phyloP scores from a whole-genome alignment of 2,113 vertebrate genomes.

The Phalacrocorax pelagicus region DNA sequence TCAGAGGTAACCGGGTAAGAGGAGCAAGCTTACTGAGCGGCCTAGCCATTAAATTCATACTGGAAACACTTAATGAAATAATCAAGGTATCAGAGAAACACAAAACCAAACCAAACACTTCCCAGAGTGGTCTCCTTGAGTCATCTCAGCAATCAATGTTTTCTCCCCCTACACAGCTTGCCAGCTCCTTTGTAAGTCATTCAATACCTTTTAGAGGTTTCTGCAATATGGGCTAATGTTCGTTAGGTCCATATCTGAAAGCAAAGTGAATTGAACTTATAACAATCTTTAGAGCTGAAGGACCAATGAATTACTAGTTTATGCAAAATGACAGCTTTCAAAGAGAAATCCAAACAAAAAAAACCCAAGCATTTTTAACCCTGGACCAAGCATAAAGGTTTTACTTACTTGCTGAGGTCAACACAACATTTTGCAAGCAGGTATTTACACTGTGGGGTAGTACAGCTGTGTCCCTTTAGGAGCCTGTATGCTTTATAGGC shows the following conservation, averaged over 20 bases:
- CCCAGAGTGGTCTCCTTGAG: neutral
- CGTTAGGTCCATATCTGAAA: neutral
- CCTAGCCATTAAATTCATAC: neutral
- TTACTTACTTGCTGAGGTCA: conserved; percentile 95
- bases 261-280: neutral
- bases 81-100: neutral
- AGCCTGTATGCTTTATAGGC: conserved; percentile 96
- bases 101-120: neutral
- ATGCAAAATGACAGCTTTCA: neutral
- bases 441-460: conserved; percentile 94
- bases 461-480: conserved; percentile 95
- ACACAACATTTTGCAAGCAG: conserved; percentile 97
- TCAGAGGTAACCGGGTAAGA: neutral
- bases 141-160: neutral
- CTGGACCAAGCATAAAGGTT: neutral
- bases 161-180: neutral
- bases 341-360: neutral
- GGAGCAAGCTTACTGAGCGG: neutral
- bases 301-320: neutral
- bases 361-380: neutral
- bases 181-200: neutral
- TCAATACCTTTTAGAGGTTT: neutral
- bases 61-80: neutral
- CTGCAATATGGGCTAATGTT: neutral
- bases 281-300: neutral